Evolutionary conservation across 2,888 invertebrate species (phyloP).

Genomic region (Pseudococcus jackbeardsleyi): DNA sequence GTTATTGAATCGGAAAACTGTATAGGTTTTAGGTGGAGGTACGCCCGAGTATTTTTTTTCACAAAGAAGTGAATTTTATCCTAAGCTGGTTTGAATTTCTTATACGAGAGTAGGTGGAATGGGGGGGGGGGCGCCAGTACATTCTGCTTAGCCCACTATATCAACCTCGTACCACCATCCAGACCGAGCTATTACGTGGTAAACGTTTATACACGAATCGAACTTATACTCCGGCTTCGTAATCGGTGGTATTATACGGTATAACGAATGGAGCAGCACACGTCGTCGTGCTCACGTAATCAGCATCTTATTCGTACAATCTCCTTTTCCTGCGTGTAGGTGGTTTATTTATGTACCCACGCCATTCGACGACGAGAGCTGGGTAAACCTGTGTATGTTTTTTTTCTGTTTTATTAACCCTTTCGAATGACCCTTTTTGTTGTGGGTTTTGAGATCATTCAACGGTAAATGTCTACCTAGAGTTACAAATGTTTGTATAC

Average conservation of each 20-base stretch:
- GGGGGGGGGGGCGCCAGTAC: background rate
- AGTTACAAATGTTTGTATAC: too few relatives aligned
- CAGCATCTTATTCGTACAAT: constrained; percentile 24
- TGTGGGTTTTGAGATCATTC: too few relatives aligned
- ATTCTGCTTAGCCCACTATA: background rate
- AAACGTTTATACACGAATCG: constrained; percentile 28
- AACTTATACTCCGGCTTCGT: background rate
- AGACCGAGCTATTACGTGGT: background rate
- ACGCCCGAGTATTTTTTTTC: background rate
- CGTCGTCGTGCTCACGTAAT: background rate
- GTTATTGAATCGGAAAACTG: constrained; percentile 45
- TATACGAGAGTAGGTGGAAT: background rate
- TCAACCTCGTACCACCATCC: background rate
- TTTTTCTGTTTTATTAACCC: too few relatives aligned
- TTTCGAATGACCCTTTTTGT: too few relatives aligned
- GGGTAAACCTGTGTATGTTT: too few relatives aligned
- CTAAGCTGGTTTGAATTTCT: constrained; percentile 8
- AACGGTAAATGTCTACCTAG: too few relatives aligned
- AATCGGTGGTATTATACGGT: constrained; percentile 1
- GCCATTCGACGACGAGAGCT: background rate
- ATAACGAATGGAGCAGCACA: background rate
- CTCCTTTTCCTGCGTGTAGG: background rate
- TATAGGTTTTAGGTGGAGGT: background rate
- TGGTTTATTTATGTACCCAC: background rate
- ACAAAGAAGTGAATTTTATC: constrained; percentile 20